Evolutionary conservation across 2,113 vertebrate genomes (phyloP), one percentile per base, ranked within the genome.

Genomic region (Daubentonia madagascariensis): DNA sequence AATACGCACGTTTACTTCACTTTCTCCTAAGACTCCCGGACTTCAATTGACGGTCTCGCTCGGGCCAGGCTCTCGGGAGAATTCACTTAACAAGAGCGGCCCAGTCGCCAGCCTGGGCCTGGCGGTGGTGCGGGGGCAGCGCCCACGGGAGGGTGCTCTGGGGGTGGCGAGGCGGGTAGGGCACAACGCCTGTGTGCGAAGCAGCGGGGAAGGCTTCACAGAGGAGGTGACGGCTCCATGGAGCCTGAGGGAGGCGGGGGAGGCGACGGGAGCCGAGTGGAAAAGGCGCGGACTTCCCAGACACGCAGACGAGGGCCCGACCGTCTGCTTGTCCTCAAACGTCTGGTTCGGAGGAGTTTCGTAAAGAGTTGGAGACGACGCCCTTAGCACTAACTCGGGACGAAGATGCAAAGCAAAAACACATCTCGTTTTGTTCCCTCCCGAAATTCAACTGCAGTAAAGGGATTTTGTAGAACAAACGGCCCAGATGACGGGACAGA

Each of bases 271-370:
- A n/a, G 30, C 25, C 3, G 32, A 43, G 37, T 13, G 20, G 59
- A 40, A n/a, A n/a, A 17, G 30, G 16, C 6, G 3, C 0, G 7
- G n/a, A 43, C 18, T 11, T 11, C 25, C 37, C 7, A 20, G 84
- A 43, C 3, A 14, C 2, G 16, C 0, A 4, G 25, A 22, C 6
- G 1, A 48, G 8, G 5, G 17, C n/a, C 14, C 4, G 2, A 8
- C 10, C 8, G 3, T 5, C 8, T 3, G 10, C 20, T 45, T n/a
- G 9, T 11, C 32, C 0, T 8, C 35, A 18, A 25, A 6, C 4
- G 4, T 57, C 85, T 45, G 30, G 17, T 18, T 7, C 2, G 8
- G 35, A n/a, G n/a, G n/a, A n/a, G 25, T 67, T 8, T 57, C 4
- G 13, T 28, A 43, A 54, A 30, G 20, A 40, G 7, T 5, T 72